Evolutionary conservation across 92 coral and sea anemone genomes (phyloP), one percentile per base, ranked within the genome.

Genomic region (Zoanthus sociatus): DNA sequence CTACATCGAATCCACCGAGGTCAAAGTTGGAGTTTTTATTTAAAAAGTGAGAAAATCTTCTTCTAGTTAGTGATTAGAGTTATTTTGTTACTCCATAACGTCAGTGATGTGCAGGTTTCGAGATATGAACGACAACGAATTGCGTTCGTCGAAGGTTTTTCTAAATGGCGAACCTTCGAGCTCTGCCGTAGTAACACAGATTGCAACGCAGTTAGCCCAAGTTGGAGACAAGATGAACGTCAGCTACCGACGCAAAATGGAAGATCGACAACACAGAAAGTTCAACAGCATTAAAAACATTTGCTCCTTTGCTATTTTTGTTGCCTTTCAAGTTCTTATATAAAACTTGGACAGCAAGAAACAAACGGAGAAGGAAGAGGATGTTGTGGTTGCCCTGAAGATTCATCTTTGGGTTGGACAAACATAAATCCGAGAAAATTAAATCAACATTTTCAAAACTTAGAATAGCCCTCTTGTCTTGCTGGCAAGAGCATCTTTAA

Each of bases 221-320:
- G 93, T 94, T 30, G 98, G 98, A 6, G 98, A 94, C 76, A 93
- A 93, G 87, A 87, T 94, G 51, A 93, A 94, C 86, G 87, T 89
- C 42, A 87, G 92, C 33, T 93, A 94, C 83, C 95, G 89, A 53
- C 91, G 91, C 50, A 84, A 56, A 74, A 93, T 75, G 76, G 87
- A 90, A 47, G 75, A 91, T 31, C 86, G 78, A 71, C 90, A 94
- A 15, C 88, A 89, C 74, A 91, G 81, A 45, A 89, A 88, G 47
- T 60, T 94, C 72, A 67, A 67, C 50, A 93, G 83, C 5, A 71
- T 94, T 50, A 93, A 87, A 82, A 92, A 91, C 5, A 89, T 94
- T 63, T 93, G 93, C 88, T 89, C 91, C 7, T 82, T 94, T 64
- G 96, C 98, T 26, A 78, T 94, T 75, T 91, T 91, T 66, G 78